phyloP scores from a whole-genome alignment of 2,797 vertebrate species.

The Alosa sapidissima region DNA sequence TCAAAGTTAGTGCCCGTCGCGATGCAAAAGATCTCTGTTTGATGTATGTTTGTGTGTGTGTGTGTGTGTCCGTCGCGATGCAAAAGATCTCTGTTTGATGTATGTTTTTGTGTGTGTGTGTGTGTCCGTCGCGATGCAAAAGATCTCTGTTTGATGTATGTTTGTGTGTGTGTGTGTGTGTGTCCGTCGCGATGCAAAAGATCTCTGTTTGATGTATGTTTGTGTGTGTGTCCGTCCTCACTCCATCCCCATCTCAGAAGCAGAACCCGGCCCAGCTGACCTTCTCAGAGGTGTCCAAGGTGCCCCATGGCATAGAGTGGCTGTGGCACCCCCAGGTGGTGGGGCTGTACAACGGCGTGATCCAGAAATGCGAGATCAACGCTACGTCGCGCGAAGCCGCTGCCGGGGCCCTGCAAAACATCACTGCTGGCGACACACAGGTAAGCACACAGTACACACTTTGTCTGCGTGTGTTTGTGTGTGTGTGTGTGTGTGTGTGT shows the following conservation, averaged over 20 bases:
- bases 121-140: neutral
- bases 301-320: constrained; percentile 84
- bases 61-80: too few species aligned
- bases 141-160: too few species aligned
- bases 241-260: constrained; percentile 63
- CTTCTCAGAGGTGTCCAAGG: constrained; percentile 81
- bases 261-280: constrained; percentile 76
- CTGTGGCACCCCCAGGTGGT: constrained; percentile 91
- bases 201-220: too few species aligned
- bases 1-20: too few species aligned
- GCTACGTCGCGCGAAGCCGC: constrained; percentile 86
- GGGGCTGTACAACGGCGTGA: constrained; percentile 77
- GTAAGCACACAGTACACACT: constrained; percentile 64
- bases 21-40: too few species aligned
- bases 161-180: too few species aligned
- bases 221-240: neutral
- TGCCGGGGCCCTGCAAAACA: constrained; percentile 91
- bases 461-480: neutral
- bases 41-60: too few species aligned
- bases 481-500: neutral
- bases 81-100: too few species aligned
- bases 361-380: constrained; percentile 83
- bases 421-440: constrained; percentile 89
- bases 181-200: too few species aligned
- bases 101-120: too few species aligned